Evolutionary conservation across 1,140 invertebrate genomes (phyloP), one percentile per base, ranked within the genome.

Genomic region (Cydia fagiglandana): DNA sequence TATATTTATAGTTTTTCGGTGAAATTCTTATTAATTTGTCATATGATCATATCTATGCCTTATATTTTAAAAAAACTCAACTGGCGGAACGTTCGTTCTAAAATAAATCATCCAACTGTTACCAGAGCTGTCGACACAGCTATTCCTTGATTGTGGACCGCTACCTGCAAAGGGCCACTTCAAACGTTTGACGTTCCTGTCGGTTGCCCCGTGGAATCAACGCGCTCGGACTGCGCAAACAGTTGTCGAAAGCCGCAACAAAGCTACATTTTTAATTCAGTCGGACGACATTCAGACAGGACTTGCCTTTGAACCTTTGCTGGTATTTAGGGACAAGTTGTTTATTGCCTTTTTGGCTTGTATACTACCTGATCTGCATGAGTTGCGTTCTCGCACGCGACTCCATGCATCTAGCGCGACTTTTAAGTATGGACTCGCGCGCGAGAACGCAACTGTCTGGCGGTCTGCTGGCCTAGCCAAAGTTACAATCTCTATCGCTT

Each of bases 181-280:
- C 47, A 53, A 53, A 53, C 50, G 50, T 53, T 53, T 17, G n/a
- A 17, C 50, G 50, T 53, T 53, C 50, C 50, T 17, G 50, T 53
- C 15, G 15, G 15, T n/a, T 53, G 0, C 15, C 50, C 50, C 7
- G 28, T 34, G 30, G 24, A 64, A 64, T 13, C 61, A 68, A 20
- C 38, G 64, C 64, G 28, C 64, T 68, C 20, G 20, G 64, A n/a
- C 13, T 68, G 30, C 64, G 28, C 64, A 68, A 68, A 68, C 64
- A 34, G 28, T 34, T 24, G 30, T 6, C 30, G 3, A 34, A 68
- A 68, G 15, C 64, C 13, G 13, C 64, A 30, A 68, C 64, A 68
- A 68, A 68, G 64, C 64, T 5, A 68, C 4, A n/a, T n/a, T 68
- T 34, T 68, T 68, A 34, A 68, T 68, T 68, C 28, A 68, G 64